Evolutionary conservation across 2,113 vertebrate species (phyloP).

Genomic region (pig (Sus scrofa)): DNA sequence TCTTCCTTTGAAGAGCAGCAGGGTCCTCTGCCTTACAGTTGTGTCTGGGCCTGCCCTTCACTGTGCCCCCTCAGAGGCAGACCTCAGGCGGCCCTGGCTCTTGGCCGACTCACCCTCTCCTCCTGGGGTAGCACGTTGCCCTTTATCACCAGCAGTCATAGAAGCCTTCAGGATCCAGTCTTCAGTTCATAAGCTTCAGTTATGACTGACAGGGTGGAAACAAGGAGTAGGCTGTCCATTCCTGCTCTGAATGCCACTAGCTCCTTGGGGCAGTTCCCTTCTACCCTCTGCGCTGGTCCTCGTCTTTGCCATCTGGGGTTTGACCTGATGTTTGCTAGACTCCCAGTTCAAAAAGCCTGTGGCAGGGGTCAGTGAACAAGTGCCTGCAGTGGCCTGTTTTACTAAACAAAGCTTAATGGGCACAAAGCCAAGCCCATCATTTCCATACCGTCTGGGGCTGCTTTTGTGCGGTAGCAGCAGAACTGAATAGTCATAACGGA

Average conservation of each 20-base stretch:
- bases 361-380: neutral
- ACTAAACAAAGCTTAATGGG: neutral
- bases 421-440: neutral
- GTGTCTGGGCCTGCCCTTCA: fast-evolving
- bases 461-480: neutral
- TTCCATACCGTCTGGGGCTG: neutral
- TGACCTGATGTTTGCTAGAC: neutral
- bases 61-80: neutral
- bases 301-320: neutral
- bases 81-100: neutral
- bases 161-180: neutral
- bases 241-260: neutral
- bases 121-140: neutral
- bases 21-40: neutral
- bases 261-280: neutral
- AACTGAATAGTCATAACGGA: neutral
- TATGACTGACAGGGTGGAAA: neutral
- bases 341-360: neutral
- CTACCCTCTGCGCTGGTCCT: neutral
- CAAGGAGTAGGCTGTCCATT: neutral
- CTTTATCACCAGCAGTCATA: neutral
- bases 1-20: neutral
- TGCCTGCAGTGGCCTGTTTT: neutral
- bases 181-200: neutral
- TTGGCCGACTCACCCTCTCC: neutral